phyloP scores from a whole-genome alignment of 35 echinoderm and acorn worm species.

The Chiridota heheva region DNA sequence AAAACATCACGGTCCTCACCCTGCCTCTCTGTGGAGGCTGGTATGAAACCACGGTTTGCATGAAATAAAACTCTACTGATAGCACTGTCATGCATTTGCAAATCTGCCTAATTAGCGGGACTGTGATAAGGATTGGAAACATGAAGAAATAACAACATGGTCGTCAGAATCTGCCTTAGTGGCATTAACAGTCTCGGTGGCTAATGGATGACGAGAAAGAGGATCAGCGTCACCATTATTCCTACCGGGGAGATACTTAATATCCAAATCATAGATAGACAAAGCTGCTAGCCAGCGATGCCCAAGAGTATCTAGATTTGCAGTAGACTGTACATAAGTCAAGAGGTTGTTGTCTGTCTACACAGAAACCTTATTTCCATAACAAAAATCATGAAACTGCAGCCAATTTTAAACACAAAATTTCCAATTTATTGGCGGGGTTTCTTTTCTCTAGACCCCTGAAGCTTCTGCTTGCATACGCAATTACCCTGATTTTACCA shows the following conservation, averaged over 20 bases:
- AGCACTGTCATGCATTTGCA: not conserved
- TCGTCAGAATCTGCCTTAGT: not conserved
- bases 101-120: not conserved
- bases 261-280: constrained; percentile 42
- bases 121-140: not conserved
- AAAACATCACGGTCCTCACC: not conserved
- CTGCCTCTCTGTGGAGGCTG: not conserved
- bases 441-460: not conserved
- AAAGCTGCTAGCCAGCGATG: constrained; percentile 55
- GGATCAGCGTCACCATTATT: constrained; percentile 41
- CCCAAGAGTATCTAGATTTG: constrained; percentile 48
- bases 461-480: constrained; percentile 15
- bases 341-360: constrained; percentile 55
- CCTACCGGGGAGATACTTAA: constrained; percentile 49
- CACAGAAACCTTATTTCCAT: constrained; percentile 40
- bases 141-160: not conserved
- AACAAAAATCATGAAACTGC: constrained; percentile 58
- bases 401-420: constrained; percentile 41
- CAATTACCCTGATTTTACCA: constrained; percentile 3
- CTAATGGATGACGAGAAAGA: not conserved
- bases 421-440: constrained; percentile 45
- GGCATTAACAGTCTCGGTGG: not conserved
- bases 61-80: not conserved
- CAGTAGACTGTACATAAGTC: constrained; percentile 40
- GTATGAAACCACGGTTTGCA: not conserved